Base-by-base conservation (phyloP, 2,888 invertebrate genomes). In the Dynastes grantii region DNA sequence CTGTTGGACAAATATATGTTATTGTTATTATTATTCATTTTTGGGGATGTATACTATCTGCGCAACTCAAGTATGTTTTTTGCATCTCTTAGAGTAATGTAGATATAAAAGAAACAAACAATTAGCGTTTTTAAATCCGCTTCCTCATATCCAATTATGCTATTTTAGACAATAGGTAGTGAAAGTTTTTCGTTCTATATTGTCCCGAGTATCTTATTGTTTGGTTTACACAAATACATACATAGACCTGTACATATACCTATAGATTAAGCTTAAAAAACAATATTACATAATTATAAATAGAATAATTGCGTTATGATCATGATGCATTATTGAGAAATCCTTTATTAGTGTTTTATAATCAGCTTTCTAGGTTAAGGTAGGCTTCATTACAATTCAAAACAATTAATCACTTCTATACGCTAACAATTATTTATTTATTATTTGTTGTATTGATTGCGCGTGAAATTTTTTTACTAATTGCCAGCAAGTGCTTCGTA, bases 281-380 rank as follows among this genome's bases (percentile, higher is more conserved):
- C 40, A 40, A 11, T 45, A 16, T 61, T 61, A 61, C 29, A 29
- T 61, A 61, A 61, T 27, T 61, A 61, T 61, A 61, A 9, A n/a
- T 61, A 29, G 29, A 27, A 61, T 61, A 61, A 22, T 16, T 61
- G 29, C 16, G 16, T 58, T 58, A 58, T 27, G n/a, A 40, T 58
- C n/a, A 58, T 11, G 16, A 45, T 11, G 45, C 45, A 45, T 45
- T 45, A 45, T 45, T 45, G 8, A 45, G 45, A 45, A 45, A 45
- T 11, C 9, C 45, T 37, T 37, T 37, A 37, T 27, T 22, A 27
- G 22, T 16, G 61, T 61, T n/a, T 61, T 29, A 29, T 61, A 61
- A 61, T 61, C 29, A 3, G 16, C 29, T 16, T 61, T 61, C 61
- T 61, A 61, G 61, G 61, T 61, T 61, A 61, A 61, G 61, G 61